These are phyloP conservation scores for Pedetes capensis DNA, from an alignment of 2,113 vertebrate species.

Conservation along the genomic window DNA sequence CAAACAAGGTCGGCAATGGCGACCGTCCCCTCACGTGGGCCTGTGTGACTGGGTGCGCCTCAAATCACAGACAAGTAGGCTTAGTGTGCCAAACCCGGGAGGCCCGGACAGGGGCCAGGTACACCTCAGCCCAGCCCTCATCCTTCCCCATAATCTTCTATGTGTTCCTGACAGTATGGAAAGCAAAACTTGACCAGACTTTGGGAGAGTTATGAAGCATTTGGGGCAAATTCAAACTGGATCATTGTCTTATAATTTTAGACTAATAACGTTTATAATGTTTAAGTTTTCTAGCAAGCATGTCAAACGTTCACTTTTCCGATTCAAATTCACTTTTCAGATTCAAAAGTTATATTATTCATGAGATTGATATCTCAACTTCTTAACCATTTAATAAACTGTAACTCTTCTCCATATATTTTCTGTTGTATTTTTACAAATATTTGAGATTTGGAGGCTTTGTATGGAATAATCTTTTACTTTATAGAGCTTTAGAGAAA, in stretches of 20 bases:
- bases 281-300: neutral
- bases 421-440: neutral
- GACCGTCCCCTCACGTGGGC: too few relatives aligned
- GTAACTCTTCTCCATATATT: neutral
- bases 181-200: neutral
- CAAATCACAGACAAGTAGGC: too few relatives aligned
- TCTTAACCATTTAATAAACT: neutral
- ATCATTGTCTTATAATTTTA: neutral
- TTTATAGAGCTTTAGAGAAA: neutral
- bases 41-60: too few relatives aligned
- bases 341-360: neutral
- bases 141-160: too few relatives aligned
- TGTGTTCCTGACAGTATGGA: neutral
- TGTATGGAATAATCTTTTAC: neutral
- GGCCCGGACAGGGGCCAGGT: too few relatives aligned
- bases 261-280: neutral
- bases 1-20: too few relatives aligned
- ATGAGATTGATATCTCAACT: neutral
- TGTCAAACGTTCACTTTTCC: neutral
- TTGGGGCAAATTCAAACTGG: neutral
- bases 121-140: too few relatives aligned
- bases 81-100: too few relatives aligned
- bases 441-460: neutral
- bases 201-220: neutral
- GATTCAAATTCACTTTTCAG: too few relatives aligned